Evolutionary conservation across 53 echinoderm and acorn worm species (phyloP), one percentile per base, ranked within the genome.

Genomic region (Echinometra lucunter): DNA sequence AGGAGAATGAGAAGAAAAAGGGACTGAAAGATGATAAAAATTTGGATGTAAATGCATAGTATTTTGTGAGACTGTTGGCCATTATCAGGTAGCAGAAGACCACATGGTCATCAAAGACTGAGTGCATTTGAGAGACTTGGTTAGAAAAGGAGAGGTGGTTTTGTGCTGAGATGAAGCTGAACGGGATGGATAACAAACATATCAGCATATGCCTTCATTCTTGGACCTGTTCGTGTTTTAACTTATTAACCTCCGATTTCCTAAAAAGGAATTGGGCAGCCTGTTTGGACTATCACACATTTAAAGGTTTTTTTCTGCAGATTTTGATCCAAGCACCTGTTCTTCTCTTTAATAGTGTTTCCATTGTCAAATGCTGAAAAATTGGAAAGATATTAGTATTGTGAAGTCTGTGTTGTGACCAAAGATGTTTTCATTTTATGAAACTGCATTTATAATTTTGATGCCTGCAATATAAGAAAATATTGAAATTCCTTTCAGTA

Each of bases 1-100:
- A 98, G 89, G 69, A 97, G 30, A 97, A 96, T 74, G 97, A 97
- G 55, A 83, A 94, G 83, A 94, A 94, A 94, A 66, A 94, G 17
- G 94, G 66, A 94, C 94, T 94, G 12, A 94, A 94, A 53, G 74
- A 85, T 3, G 93, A 94, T 82, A 94, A 94, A 66, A 45, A 94
- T 57, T 11, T 94, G 63, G 85, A 83, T 37, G 80, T 92, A 8
- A 91, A 66, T 45, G 74, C 92, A 78, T 92, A 92, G 37, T 42
- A 78, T 85, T n/a, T 49, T 28, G 28, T 27, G 11, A 47, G 28
- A 37, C 27, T 4, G 12, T 56, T 75, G 78, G 78, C 57, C 40
- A 40, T 17, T 15, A 58, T 89, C 11, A 16, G 6, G 9, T 25
- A 9, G 15, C 7, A 85, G 37, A 19, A 40, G 18, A 74, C 53